Conservation (phyloP, 2,888 invertebrate genomes). For the Macaria notata region DNA sequence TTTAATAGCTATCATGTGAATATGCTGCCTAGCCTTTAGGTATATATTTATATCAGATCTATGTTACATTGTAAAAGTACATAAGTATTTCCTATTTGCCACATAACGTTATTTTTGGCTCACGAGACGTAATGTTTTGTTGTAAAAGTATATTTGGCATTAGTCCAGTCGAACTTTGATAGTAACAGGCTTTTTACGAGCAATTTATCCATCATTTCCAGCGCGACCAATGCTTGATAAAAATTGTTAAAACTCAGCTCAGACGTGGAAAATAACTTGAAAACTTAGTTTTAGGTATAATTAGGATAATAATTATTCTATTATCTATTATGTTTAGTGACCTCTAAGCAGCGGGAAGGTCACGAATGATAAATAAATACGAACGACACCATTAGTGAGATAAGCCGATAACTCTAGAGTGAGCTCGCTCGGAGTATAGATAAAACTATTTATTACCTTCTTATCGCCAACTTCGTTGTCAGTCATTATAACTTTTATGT, state of each 20-base stretch:
- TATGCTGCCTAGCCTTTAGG: too few relatives aligned
- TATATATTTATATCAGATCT: too few relatives aligned
- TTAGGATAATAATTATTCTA: constrained; percentile 19
- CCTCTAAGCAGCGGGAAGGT: constrained; percentile 65
- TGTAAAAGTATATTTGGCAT: constrained; percentile 5
- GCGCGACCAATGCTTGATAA: neutral
- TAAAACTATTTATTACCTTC: constrained; percentile 64
- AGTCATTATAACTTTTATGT: constrained; percentile 55
- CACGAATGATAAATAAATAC: constrained; percentile 56
- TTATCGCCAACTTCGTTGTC: constrained; percentile 61
- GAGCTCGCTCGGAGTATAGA: constrained; percentile 42
- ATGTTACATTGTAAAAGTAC: too few relatives aligned
- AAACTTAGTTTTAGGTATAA: constrained; percentile 5
- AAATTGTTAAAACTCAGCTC: neutral
- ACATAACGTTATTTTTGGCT: neutral
- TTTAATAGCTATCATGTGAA: too few relatives aligned
- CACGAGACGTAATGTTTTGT: neutral
- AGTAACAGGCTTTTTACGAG: neutral
- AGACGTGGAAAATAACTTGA: constrained; percentile 3
- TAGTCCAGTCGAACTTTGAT: constrained; percentile 3
- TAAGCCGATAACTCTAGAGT: constrained; percentile 23
- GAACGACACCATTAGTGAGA: constrained; percentile 34
- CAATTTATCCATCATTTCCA: neutral
- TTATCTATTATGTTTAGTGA: constrained; percentile 41
- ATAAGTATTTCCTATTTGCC: constrained; percentile 6